Evolutionary conservation across 2,888 invertebrate species (phyloP), one percentile per base, ranked within the genome.

Genomic region (Cecidostiba fungosa): DNA sequence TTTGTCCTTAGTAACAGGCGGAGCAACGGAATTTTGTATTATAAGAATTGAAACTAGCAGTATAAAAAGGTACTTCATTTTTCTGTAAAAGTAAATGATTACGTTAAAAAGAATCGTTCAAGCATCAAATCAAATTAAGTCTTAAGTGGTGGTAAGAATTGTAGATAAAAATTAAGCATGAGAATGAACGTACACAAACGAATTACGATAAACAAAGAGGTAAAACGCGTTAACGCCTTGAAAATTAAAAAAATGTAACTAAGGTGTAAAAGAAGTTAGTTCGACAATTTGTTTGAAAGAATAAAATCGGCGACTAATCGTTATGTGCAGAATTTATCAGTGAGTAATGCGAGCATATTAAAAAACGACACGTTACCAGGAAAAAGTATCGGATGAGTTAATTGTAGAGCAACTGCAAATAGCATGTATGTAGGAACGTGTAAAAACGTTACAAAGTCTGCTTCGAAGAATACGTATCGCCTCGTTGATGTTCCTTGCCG

Each of bases 1-100:
- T 80, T 91, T 92, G 36, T 93, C 92, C 88, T 92, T 92, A 69
- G 89, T 92, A 14, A 94, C 94, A 10, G 95, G 94, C 16, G 94
- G 94, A 36, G 94, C 94, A 86, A 92, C 92, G 74, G 93, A 93
- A 12, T 89, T 88, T 88, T 93, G 92, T 66, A 93, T 82, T 72
- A 84, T 74, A 50, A 89, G 54, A 39, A 84, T 69, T 19, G 86
- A 59, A 6, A 88, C 26, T 16, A 87, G 19, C 0, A 90, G 19
- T 32, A 85, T 32, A 6, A 88, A 66, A 39, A 87, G 36, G 39
- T 73, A 84, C 74, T 85, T 84, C 91, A 91, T 91, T 66, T 86
- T 87, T 29, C 87, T 87, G 62, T 26, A 85, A 82, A 54, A 73
- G 23, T 43, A 74, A 73, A 70, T 43, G 16, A 10, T 69, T 5